A percentile compares a stretch with the other conserved stretches of the same genome.
Conservation (phyloP, 2,797 vertebrate species). For the Ispidina picta region DNA sequence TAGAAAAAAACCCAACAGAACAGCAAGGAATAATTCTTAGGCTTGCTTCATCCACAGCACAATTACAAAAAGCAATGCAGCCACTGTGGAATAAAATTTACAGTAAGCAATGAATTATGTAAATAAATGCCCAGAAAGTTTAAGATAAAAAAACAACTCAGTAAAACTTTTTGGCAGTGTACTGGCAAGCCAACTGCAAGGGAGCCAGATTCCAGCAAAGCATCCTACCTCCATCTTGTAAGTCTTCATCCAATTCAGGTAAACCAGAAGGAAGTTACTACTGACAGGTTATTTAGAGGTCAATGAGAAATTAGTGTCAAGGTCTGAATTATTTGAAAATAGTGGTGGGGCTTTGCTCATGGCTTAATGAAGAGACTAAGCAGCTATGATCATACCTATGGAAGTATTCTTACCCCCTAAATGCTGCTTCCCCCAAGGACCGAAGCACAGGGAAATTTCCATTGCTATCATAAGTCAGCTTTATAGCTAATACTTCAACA, state of each 20-base stretch:
- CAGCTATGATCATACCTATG: not conserved
- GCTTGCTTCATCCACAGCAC: not conserved
- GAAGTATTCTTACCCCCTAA: not conserved
- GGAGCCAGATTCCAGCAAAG: not conserved
- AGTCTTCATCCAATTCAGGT: not conserved
- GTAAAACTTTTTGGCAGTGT: not conserved
- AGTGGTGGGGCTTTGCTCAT: not conserved
- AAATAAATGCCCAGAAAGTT: not conserved
- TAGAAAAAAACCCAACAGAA: not conserved
- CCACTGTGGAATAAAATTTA: not conserved
- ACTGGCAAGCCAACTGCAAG: not conserved
- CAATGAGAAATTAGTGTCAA: not conserved
- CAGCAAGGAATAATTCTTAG: not conserved
- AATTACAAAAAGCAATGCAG: conserved; percentile 2
- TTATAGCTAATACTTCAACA: not conserved
- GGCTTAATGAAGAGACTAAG: not conserved
- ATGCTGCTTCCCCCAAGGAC: not conserved
- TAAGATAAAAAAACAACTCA: not conserved
- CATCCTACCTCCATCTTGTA: not conserved
- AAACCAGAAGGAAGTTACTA: not conserved
- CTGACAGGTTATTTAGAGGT: not conserved
- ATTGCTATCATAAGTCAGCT: not conserved
- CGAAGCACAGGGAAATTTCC: not conserved
- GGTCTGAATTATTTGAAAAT: not conserved
- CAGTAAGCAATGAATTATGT: not conserved